Base-by-base conservation (phyloP, 2,113 vertebrate species). In the Eubucco bourcierii region DNA sequence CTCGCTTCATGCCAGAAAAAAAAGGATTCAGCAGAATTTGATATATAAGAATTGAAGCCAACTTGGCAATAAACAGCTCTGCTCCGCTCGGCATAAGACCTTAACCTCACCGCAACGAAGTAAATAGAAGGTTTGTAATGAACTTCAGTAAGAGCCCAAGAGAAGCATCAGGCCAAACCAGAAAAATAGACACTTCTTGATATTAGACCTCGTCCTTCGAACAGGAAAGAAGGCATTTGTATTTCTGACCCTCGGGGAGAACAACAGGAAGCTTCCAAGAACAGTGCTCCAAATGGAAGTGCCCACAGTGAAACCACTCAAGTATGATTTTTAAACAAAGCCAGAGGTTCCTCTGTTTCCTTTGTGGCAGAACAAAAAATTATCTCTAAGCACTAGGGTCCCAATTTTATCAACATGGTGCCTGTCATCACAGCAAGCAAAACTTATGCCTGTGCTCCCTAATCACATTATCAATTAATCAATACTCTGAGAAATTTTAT, bases 1-100 rank as follows among this genome's bases (percentile, higher is more conserved):
- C 85, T 89, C 81, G 78, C 72, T 74, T 66, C 84, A 16, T 64
- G 84, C 72, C 84, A 95, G 72, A 92, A 82, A 74, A 82, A 74
- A 90, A 23, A 72, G 93, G 94, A 96, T 94, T 95, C 91, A 95
- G 94, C 84, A 95, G 84, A 95, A 92, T 95, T 92, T 3, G 33
- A 94, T 92, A 80, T 39, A 31, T 47, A 92, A 83, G 33, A 93
- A 85, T 4, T 71, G 81, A 87, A 89, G 93, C 84, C 94, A 96
- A 44, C 79, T 77, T 92, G 84, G 91, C 79, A 91, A 82, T 21
- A 10, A 92, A 74, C 64, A 79, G 66, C 84, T 81, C 50, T 0
- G 1, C 70, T 81, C 88, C 60, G 56, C 89, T 94, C 68, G 52
- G 31, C 55, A 46, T 41, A 92, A 85, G 87, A 85, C 79, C 90